These are phyloP conservation scores for Diadumene lineata DNA, from an alignment of 92 coral and sea anemone species.

Conservation along the genomic window DNA sequence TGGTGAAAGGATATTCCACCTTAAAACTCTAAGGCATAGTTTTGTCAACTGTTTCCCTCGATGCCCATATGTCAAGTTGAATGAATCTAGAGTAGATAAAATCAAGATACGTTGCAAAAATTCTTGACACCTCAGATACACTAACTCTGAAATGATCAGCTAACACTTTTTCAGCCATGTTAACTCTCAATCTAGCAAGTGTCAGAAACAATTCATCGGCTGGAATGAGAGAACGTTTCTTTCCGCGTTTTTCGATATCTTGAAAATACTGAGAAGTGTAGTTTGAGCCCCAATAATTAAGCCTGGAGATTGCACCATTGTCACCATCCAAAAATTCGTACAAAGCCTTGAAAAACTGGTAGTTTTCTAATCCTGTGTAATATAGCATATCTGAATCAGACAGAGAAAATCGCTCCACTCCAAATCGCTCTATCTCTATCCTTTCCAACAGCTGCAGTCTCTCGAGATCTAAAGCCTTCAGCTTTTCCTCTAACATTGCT, in stretches of 20 bases:
- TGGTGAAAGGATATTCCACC: slow-evolving; percentile 13
- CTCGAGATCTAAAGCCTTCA: slow-evolving; percentile 21
- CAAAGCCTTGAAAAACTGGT: slow-evolving; percentile 40
- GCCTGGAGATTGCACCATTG: slow-evolving; percentile 22
- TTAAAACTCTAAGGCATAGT: slow-evolving; percentile 41
- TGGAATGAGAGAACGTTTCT: slow-evolving; percentile 30
- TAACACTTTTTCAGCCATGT: slow-evolving; percentile 49
- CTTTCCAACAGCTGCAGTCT: not conserved
- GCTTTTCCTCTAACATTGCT: slow-evolving; percentile 4
- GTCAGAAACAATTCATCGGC: slow-evolving; percentile 45
- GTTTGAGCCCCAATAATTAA: slow-evolving; percentile 53
- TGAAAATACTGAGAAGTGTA: slow-evolving; percentile 31
- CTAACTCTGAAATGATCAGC: slow-evolving; percentile 40
- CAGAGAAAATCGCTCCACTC: slow-evolving; percentile 32
- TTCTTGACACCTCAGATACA: slow-evolving; percentile 37
- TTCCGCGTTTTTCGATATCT: slow-evolving; percentile 38
- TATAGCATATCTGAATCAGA: slow-evolving; percentile 39
- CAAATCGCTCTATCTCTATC: slow-evolving; percentile 21
- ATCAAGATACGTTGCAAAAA: slow-evolving; percentile 37
- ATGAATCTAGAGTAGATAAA: slow-evolving; percentile 21
- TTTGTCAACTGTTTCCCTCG: slow-evolving; percentile 40
- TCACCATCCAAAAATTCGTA: slow-evolving; percentile 32
- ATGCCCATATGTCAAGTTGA: slow-evolving; percentile 41
- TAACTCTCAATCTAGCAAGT: slow-evolving; percentile 41
- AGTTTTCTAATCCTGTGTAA: slow-evolving; percentile 33